Evolutionary conservation across 2,888 invertebrate species (phyloP).

Genomic region (Tanypteryx hageni): DNA sequence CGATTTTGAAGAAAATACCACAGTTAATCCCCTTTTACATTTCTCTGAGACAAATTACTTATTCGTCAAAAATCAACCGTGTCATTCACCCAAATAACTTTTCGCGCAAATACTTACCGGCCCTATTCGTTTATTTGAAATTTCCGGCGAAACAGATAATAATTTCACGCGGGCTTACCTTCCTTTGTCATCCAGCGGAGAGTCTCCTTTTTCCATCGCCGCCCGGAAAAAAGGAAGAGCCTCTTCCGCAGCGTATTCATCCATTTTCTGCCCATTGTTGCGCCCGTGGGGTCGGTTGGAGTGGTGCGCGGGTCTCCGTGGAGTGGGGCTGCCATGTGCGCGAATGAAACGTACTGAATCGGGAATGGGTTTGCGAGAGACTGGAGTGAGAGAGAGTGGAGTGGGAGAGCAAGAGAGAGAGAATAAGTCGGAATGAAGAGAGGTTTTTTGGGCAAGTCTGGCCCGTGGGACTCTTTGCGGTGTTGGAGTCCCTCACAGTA

Average conservation of each 20-base stretch:
- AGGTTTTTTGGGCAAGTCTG: neutral
- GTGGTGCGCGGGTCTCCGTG: neutral
- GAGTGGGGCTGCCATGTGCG: slow-evolving; percentile 24
- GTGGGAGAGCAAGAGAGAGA: neutral
- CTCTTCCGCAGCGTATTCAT: neutral
- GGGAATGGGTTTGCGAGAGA: slow-evolving; percentile 9
- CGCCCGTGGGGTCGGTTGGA: neutral
- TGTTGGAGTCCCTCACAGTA: neutral
- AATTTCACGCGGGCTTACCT: slow-evolving; percentile 44
- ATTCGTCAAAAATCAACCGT: neutral
- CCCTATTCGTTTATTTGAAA: slow-evolving; percentile 15
- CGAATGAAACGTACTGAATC: neutral
- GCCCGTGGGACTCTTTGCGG: slow-evolving; percentile 28
- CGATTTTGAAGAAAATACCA: no score
- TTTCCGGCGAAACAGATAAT: slow-evolving; percentile 23
- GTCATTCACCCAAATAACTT: neutral
- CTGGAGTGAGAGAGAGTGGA: neutral
- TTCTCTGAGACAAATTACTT: neutral
- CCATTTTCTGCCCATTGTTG: neutral
- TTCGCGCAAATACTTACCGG: neutral
- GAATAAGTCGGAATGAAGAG: neutral
- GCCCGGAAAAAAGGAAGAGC: neutral
- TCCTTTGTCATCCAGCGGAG: slow-evolving; percentile 45
- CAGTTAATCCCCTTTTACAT: neutral
- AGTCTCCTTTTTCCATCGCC: neutral